Base-by-base conservation (phyloP, 1,140 invertebrate species). In the Reticulitermes speratus region DNA sequence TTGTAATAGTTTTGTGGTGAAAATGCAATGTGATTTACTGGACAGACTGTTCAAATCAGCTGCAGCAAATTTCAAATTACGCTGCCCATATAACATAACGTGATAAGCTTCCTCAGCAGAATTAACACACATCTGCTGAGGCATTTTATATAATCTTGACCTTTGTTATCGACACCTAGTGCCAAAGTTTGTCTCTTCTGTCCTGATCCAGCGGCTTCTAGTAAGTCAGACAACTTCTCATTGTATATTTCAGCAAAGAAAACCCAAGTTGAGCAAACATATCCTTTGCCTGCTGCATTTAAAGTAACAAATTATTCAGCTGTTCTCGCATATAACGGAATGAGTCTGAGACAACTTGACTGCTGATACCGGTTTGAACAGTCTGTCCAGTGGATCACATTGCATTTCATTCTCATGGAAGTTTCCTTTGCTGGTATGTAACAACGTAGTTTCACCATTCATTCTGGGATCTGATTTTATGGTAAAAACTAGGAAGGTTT, bases 241-340 rank as follows among this genome's bases (percentile, higher is more conserved):
- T 99, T 99, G 90, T 99, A 99, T 59, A 99, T 96, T 91, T 99
- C 98, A 3, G 95, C 95, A 91, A 97, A 98, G 1, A 96, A 97
- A 1, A 98, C 94, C 97, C 97, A 98, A 2, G 97, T 92, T 69
- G 82, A 75, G 55, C 32, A 84, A 32, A 83, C 86, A 44, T n/a
- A 19, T 82, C 48, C 30, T 82, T 65, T 25, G 9, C 19, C 5
- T 45, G 25, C 83, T 86, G 55, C 8, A 30, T n/a, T 25, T 48
- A 84, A 25, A 69, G 23, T 30, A 7, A 25, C 7, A 25, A 69
- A n/a, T 25, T n/a, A n/a, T 12, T 69, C 12, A 69, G n/a, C 7
- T 69, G 23, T n/a, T 3, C 12, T 69, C n/a, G 65, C 65, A 69
- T 69, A 30, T 25, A 6, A 69, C 65, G 65, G 12, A 69, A 69